phyloP scores from a whole-genome alignment of 2,113 vertebrate genomes.

The Corythaixoides concolor region DNA sequence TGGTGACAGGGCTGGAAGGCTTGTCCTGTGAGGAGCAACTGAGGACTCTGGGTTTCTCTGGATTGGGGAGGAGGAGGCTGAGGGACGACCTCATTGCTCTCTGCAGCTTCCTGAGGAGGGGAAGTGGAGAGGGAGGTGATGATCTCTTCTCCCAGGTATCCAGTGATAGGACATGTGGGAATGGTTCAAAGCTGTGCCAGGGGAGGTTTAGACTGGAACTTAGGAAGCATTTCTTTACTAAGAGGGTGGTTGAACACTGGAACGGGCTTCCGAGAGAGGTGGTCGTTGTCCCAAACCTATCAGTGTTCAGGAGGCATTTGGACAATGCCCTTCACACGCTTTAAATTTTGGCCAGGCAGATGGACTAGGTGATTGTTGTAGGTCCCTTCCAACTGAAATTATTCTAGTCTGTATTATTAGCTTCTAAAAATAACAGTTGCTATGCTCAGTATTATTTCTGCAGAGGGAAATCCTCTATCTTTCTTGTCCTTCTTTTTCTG shows the following conservation, averaged over 20 bases:
- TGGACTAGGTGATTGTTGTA: not conserved
- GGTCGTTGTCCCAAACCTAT: not conserved
- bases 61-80: no score
- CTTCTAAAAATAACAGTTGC: not conserved
- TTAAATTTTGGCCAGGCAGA: not conserved
- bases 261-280: not conserved
- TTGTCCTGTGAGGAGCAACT: no score
- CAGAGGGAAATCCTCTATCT: not conserved
- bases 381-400: not conserved
- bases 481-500: not conserved
- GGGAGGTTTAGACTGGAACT: not conserved
- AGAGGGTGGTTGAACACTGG: not conserved
- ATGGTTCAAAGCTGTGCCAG: not conserved
- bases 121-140: no score
- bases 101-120: no score
- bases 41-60: no score
- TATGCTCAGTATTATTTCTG: not conserved
- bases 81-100: no score
- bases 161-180: no score
- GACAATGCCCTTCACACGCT: not conserved
- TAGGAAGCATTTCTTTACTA: not conserved
- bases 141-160: no score
- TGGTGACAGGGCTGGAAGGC: no score
- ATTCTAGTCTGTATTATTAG: not conserved
- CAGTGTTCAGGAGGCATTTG: not conserved